Percentiles rank a stretch among this genome's conserved stretches.
phyloP scores from a whole-genome alignment of 2,113 vertebrate genomes.

The Elachura formosa region DNA sequence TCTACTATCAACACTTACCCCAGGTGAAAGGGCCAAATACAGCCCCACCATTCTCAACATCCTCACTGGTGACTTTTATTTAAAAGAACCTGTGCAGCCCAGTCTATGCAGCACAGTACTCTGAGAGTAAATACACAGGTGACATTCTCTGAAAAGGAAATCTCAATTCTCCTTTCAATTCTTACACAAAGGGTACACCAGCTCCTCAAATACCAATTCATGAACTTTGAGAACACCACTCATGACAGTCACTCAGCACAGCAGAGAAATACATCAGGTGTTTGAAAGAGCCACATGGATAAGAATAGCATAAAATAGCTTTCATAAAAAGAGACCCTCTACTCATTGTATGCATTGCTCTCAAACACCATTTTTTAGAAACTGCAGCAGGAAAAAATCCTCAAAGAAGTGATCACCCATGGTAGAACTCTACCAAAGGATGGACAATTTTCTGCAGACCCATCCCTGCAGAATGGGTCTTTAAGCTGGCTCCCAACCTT shows the following conservation, averaged over 20 bases:
- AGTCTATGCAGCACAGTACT: not conserved
- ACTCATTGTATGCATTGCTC: not conserved
- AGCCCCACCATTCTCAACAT: not conserved
- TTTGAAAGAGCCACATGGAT: not conserved
- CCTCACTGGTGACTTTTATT: not conserved
- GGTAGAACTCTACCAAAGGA: not conserved
- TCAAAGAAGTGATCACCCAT: not conserved
- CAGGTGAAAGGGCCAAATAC: not conserved
- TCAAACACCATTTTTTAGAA: not conserved
- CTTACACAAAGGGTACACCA: not conserved
- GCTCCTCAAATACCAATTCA: not conserved
- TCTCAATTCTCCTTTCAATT: not conserved
- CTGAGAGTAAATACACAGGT: not conserved
- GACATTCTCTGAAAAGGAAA: not conserved
- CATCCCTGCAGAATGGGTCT: not conserved
- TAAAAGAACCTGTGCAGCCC: not conserved
- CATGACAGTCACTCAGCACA: not conserved
- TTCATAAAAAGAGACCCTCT: not conserved
- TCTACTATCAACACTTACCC: not conserved
- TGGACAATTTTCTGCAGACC: not conserved
- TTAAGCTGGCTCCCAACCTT: not conserved
- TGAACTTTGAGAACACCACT: not conserved
- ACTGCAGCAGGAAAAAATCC: fast-evolving
- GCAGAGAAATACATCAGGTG: not conserved
- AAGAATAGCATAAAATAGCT: not conserved